These are phyloP conservation scores for Setophaga petechia DNA, from an alignment of 2,113 vertebrate genomes.

Conservation along the genomic window DNA sequence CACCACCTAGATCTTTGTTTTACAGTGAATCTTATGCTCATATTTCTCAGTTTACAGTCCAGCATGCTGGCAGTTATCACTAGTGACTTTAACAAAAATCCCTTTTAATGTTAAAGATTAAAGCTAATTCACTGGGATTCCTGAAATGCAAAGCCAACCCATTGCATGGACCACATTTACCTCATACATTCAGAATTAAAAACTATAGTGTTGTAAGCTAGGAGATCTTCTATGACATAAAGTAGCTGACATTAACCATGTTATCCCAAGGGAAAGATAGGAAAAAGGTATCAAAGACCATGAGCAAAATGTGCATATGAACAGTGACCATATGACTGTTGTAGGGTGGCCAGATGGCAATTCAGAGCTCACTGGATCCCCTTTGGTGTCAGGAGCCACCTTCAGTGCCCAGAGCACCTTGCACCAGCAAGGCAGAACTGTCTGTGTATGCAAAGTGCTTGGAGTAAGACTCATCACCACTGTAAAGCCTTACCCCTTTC, in stretches of 20 bases:
- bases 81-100: not conserved
- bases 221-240: not conserved
- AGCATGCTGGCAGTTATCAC: not conserved
- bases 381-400: not conserved
- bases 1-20: not conserved
- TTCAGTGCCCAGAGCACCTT: not conserved
- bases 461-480: not conserved
- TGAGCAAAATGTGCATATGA: not conserved
- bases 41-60: not conserved
- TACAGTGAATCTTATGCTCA: not conserved
- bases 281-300: not conserved
- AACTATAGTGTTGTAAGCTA: not conserved
- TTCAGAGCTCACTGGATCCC: not conserved
- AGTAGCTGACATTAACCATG: not conserved
- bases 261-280: not conserved
- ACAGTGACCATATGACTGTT: not conserved
- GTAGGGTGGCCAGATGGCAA: not conserved
- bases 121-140: not conserved
- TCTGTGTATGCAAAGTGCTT: not conserved
- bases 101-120: not conserved
- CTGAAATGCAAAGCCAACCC: not conserved
- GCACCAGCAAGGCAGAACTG: not conserved
- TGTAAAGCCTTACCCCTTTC: not conserved
- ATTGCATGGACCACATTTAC: fast-evolving
- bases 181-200: not conserved